Base-by-base conservation (phyloP, 2,888 invertebrate genomes). In the Biston betularia region DNA sequence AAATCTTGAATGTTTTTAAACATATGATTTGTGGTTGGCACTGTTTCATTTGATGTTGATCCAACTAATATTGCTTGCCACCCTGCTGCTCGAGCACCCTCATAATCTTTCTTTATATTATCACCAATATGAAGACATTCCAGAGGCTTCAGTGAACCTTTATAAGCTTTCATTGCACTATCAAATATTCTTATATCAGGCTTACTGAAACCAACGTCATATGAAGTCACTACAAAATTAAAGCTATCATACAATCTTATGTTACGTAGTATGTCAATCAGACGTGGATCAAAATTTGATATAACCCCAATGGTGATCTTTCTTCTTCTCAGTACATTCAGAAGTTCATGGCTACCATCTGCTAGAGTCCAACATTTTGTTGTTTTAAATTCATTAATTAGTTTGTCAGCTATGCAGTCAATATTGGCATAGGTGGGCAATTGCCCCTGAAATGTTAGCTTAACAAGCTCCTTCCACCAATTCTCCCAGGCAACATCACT, bases 211-310 rank as follows among this genome's bases (percentile, higher is more conserved):
- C 96, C 96, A 58, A 94, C 94, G 55, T 95, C 95, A 80, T 97
- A 97, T 0, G 98, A 98, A 6, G 96, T 95, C 11, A 98, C 71
- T 52, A 98, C 93, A 89, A 98, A 98, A 73, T 96, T 94, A 88
- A 98, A 97, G 82, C 96, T 96, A 60, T 95, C 89, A 57, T 94
- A 83, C n/a, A 98, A 86, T 63, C 94, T 95, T 45, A 96, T 92
- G 76, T 95, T 96, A 12, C 89, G 76, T 60, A 98, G 91, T 70
- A 98, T 95, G 6, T 93, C 90, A 68, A 95, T 93, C 2, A 98
- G 90, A 40, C 98, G 94, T 40, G 97, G 96, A 90, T 98, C 98
- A 89, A 97, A 98, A 89, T 98, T 98, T 7, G 98, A 98, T 74
- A 98, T 96, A 0, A 98, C 95, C 4, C 98, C 98, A 50, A 98